Evolutionary conservation across 2,113 vertebrate genomes (phyloP).

Genomic region (Lepisosteus oculatus): DNA sequence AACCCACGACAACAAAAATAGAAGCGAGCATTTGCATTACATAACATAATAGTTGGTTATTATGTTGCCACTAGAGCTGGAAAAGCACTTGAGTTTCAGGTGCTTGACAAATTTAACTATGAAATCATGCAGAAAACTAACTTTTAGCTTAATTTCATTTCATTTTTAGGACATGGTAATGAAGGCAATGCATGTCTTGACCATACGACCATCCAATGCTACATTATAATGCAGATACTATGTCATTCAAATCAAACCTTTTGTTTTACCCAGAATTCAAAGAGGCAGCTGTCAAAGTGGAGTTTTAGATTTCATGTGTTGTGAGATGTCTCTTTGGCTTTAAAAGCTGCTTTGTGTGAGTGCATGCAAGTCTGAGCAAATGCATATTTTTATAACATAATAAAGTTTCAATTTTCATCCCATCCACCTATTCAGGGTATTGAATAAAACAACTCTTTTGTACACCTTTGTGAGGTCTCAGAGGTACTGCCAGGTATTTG

Average conservation of each 20-base stretch:
- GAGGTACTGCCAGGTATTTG: no score
- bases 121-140: conserved; percentile 14
- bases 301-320: background rate
- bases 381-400: no score
- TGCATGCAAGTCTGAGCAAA: no score
- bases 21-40: conserved; percentile 27
- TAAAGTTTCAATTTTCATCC: no score
- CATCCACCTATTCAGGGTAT: no score
- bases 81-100: conserved; percentile 11
- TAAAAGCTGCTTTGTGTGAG: background rate
- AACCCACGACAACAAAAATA: conserved; percentile 38
- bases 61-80: conserved; percentile 28
- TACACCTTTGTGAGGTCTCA: no score
- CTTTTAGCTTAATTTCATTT: no score
- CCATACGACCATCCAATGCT: background rate
- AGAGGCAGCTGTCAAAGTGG: background rate
- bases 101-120: conserved; percentile 20
- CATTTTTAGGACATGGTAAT: conserved; percentile 23
- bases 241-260: background rate
- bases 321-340: background rate
- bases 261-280: background rate
- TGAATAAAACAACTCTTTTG: no score
- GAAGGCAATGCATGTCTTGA: conserved; percentile 12
- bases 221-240: background rate
- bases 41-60: conserved; percentile 27